A percentile compares a stretch with the other conserved stretches of the same genome.
These are phyloP conservation scores for Pseudorhombus dupliciocellatus DNA, from an alignment of 2,113 vertebrate genomes.

Conservation along the genomic window DNA sequence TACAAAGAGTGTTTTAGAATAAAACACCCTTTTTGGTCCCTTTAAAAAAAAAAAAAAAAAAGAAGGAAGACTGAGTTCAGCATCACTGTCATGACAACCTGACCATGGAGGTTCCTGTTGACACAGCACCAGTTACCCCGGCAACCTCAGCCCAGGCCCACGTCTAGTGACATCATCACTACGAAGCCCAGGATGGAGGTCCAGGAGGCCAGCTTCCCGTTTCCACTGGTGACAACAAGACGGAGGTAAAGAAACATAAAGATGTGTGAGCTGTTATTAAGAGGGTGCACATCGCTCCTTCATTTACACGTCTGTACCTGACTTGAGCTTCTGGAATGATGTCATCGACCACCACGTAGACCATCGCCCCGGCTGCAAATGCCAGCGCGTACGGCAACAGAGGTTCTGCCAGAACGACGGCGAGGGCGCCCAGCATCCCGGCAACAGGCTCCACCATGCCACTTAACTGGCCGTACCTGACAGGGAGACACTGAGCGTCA, in stretches of 20 bases:
- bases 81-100: slow-evolving; percentile 11
- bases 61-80: slow-evolving; percentile 35
- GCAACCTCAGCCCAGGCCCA: slow-evolving; percentile 88
- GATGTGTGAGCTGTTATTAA: neutral
- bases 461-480: slow-evolving; percentile 95
- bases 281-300: neutral
- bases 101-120: slow-evolving; percentile 7
- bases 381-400: slow-evolving; percentile 92
- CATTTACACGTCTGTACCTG: slow-evolving; percentile 79
- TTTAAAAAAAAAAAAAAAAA: slow-evolving; percentile 12
- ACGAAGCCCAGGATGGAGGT: slow-evolving; percentile 92
- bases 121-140: neutral
- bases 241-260: neutral
- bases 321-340: slow-evolving; percentile 96
- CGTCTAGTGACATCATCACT: slow-evolving; percentile 98
- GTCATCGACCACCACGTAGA: slow-evolving; percentile 95
- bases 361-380: slow-evolving; percentile 95
- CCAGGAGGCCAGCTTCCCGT: slow-evolving; percentile 95
- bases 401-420: slow-evolving; percentile 89
- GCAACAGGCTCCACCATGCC: slow-evolving; percentile 96
- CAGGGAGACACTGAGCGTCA: neutral
- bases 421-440: slow-evolving; percentile 85
- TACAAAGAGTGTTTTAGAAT: slow-evolving; percentile 25
- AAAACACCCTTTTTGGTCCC: slow-evolving; percentile 60
- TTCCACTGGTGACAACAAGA: slow-evolving; percentile 81